phyloP scores from a whole-genome alignment of 2,888 invertebrate genomes.

The Steinernema carpocapsae region DNA sequence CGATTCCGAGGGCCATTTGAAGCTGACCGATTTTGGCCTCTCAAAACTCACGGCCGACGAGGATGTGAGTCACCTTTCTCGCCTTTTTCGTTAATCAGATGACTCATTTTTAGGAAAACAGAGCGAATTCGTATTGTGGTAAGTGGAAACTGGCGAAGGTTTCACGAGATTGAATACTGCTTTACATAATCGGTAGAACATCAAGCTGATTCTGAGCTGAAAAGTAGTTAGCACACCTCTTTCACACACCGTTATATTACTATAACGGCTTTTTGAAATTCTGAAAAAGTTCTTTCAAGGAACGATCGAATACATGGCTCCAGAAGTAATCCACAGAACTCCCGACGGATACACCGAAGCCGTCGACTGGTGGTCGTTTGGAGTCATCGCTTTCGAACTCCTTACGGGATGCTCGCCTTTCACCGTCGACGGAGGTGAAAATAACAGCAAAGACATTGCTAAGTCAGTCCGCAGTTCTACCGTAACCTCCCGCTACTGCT shows the following conservation, averaged over 20 bases:
- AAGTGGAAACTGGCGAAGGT: constrained; percentile 39
- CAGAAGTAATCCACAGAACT: constrained; percentile 78
- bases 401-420: constrained; percentile 96
- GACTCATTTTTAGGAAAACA: constrained; percentile 74
- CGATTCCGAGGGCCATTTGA: constrained; percentile 91
- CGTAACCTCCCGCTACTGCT: not conserved
- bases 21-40: constrained; percentile 94
- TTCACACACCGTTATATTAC: no score
- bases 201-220: not conserved
- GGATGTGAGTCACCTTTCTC: constrained; percentile 10
- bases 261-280: no score
- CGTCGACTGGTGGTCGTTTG: constrained; percentile 99
- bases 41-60: constrained; percentile 75
- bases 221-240: no score
- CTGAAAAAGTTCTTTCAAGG: no score
- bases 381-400: constrained; percentile 92
- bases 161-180: no score
- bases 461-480: constrained; percentile 70
- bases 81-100: no score
- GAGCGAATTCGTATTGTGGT: constrained; percentile 96
- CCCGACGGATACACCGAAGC: constrained; percentile 82
- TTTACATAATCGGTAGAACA: constrained; percentile 40
- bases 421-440: constrained; percentile 90
- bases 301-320: constrained; percentile 95
- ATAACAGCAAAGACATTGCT: constrained; percentile 92